A percentile compares a stretch with the other conserved stretches of the same genome.
Conservation (phyloP, 2,888 invertebrate species). For the Drosophila nr. perissopoda region DNA sequence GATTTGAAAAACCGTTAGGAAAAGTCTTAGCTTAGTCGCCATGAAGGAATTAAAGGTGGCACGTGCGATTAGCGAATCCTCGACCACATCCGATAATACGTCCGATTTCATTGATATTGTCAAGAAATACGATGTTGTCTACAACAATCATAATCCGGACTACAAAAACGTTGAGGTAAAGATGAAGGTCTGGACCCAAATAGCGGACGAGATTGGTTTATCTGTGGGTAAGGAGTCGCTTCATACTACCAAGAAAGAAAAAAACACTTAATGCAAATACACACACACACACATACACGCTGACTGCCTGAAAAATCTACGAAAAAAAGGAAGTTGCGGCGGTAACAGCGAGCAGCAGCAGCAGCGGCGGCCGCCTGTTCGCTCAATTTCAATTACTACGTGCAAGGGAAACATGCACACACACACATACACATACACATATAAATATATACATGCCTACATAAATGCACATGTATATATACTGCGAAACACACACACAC, state of each 20-base stretch:
- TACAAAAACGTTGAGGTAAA: constrained; percentile 84
- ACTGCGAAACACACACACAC: constrained; percentile 37
- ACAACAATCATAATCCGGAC: constrained; percentile 84
- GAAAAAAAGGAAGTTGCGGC: constrained; percentile 57
- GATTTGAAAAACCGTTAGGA: constrained; percentile 52
- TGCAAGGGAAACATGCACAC: constrained; percentile 52
- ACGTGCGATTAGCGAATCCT: constrained; percentile 82
- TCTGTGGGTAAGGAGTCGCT: constrained; percentile 82
- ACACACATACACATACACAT: constrained; percentile 15
- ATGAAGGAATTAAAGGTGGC: constrained; percentile 79
- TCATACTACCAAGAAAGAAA: constrained; percentile 2
- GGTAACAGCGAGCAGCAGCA: constrained; percentile 45
- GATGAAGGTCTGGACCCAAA: constrained; percentile 83
- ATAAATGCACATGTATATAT: constrained; percentile 19
- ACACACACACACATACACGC: constrained; percentile 8
- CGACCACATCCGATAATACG: constrained; percentile 83
- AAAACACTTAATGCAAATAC: constrained; percentile 22
- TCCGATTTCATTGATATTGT: constrained; percentile 85
- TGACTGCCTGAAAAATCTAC: constrained; percentile 23
- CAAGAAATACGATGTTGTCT: constrained; percentile 84
- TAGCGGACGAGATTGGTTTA: constrained; percentile 84
- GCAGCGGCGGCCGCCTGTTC: constrained; percentile 52
- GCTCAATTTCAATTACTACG: constrained; percentile 67
- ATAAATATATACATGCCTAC: constrained; percentile 12
- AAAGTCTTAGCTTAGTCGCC: constrained; percentile 29